Evolutionary conservation across 1,140 invertebrate genomes (phyloP).

Genomic region (Diplogasteroides magnus): DNA sequence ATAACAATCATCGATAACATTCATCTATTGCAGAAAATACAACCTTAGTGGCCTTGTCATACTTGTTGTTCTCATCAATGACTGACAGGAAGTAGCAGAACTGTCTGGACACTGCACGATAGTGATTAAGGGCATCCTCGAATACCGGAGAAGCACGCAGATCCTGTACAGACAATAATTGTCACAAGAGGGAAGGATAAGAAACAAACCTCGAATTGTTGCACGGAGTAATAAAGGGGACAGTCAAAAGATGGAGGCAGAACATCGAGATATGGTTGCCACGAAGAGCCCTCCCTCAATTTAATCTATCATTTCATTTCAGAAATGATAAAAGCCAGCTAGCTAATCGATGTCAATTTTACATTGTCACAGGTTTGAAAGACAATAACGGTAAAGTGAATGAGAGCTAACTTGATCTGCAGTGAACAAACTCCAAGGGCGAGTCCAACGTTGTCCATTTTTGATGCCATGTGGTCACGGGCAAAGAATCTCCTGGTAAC

Average conservation of each 20-base stretch:
- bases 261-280: neutral
- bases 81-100: neutral
- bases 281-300: neutral
- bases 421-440: neutral
- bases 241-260: neutral
- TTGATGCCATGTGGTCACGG: neutral
- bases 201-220: neutral
- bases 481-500: neutral
- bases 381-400: neutral
- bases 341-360: too few relatives aligned
- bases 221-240: neutral
- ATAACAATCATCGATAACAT: neutral
- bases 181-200: neutral
- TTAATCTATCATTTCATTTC: neutral
- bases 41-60: neutral
- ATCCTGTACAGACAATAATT: neutral
- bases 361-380: neutral
- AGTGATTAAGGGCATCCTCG: neutral
- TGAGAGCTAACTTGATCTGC: neutral
- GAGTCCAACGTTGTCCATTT: neutral
- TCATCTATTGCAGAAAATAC: neutral
- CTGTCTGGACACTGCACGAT: neutral
- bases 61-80: neutral
- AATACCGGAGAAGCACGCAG: neutral
- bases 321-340: neutral